A percentile compares a stretch with the other conserved stretches of the same genome.
These are phyloP conservation scores for Istiophorus platypterus DNA, from an alignment of 2,113 vertebrate genomes.

Conservation along the genomic window DNA sequence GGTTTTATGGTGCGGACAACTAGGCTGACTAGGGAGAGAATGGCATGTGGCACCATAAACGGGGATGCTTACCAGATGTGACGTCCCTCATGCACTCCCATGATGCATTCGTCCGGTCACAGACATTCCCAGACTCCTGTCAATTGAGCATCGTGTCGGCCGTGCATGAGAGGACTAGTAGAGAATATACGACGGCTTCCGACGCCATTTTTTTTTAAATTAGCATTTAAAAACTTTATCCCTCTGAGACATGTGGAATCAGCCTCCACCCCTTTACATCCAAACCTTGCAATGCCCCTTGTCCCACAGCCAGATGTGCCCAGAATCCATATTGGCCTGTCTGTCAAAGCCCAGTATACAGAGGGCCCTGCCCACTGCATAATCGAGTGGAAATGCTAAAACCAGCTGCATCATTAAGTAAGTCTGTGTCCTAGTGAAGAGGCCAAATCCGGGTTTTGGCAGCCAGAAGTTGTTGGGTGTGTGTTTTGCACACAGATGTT, in stretches of 20 bases:
- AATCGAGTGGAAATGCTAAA: slow-evolving; percentile 65
- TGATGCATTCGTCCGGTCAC: slow-evolving; percentile 23
- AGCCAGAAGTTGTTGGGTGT: slow-evolving; percentile 27
- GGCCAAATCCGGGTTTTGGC: slow-evolving; percentile 74
- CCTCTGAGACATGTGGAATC: too few relatives aligned
- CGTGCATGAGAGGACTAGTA: neutral
- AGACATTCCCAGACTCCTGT: slow-evolving; percentile 20
- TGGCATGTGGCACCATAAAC: slow-evolving; percentile 74
- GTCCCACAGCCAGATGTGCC: neutral
- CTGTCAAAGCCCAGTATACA: slow-evolving; percentile 16
- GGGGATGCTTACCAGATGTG: slow-evolving; percentile 72
- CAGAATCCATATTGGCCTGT: neutral
- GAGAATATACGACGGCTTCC: neutral
- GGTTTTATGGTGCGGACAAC: slow-evolving; percentile 69
- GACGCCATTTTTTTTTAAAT: neutral
- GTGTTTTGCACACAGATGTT: slow-evolving; percentile 13
- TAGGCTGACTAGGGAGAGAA: slow-evolving; percentile 63
- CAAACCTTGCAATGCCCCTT: neutral
- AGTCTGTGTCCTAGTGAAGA: slow-evolving; percentile 62
- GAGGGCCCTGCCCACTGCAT: slow-evolving; percentile 32
- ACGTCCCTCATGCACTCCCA: slow-evolving; percentile 33
- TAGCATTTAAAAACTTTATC: too few relatives aligned
- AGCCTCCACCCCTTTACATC: neutral
- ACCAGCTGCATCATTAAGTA: slow-evolving; percentile 67
- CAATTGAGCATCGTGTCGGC: neutral